A percentile compares a stretch with the other conserved stretches of the same genome.
Evolutionary conservation across 2,113 vertebrate genomes (phyloP).

Genomic region (Pangasianodon hypophthalmus): DNA sequence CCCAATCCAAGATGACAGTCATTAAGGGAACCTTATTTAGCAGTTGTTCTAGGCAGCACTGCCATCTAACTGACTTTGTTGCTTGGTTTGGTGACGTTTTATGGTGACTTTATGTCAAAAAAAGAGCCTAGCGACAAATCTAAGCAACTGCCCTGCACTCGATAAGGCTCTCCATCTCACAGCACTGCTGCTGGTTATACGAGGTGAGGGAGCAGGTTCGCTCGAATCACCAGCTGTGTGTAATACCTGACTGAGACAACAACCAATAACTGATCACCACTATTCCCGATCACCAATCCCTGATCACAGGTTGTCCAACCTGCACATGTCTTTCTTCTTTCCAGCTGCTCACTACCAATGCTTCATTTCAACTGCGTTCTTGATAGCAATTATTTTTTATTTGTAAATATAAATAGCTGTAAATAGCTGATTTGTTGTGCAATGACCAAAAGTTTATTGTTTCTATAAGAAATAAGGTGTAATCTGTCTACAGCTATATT

Average conservation of each 20-base stretch:
- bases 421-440: too few relatives aligned
- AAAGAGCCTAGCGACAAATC: not conserved
- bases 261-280: not conserved
- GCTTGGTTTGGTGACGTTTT: not conserved
- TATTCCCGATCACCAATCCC: too few relatives aligned
- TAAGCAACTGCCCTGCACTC: not conserved
- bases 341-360: not conserved
- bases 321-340: not conserved
- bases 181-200: not conserved
- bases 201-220: not conserved
- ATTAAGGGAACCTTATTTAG: not conserved
- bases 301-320: too few relatives aligned
- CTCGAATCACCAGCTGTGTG: not conserved
- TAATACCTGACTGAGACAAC: not conserved
- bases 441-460: too few relatives aligned
- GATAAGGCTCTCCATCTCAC: not conserved
- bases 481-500: too few relatives aligned
- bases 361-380: not conserved
- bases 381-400: too few relatives aligned
- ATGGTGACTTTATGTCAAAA: not conserved
- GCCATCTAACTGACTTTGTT: not conserved
- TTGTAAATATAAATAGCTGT: too few relatives aligned
- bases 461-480: too few relatives aligned
- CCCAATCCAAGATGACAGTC: not conserved
- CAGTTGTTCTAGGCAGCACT: not conserved